A percentile compares a stretch with the other conserved stretches of the same genome.
phyloP scores from a whole-genome alignment of 1,140 invertebrate genomes.

The Cryptotermes secundus region DNA sequence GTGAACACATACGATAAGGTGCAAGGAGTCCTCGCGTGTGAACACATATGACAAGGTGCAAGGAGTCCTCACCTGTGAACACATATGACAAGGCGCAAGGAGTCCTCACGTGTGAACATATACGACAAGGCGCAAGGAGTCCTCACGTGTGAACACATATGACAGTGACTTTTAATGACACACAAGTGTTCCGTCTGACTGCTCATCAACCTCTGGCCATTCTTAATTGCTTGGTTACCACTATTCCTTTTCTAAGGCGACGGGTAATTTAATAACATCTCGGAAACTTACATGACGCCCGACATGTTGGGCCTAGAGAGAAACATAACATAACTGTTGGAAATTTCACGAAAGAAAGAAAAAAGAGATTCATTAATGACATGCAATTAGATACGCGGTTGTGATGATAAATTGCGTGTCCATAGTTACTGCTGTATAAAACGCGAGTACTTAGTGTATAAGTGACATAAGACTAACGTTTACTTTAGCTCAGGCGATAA shows the following conservation, averaged over 20 bases:
- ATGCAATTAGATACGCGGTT: conserved; percentile 14
- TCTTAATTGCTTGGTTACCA: not conserved
- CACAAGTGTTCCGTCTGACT: too few relatives aligned
- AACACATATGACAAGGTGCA: too few relatives aligned
- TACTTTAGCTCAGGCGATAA: too few relatives aligned
- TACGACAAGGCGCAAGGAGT: too few relatives aligned
- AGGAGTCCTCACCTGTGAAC: too few relatives aligned
- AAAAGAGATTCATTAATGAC: conserved; percentile 2
- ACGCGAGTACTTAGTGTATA: not conserved
- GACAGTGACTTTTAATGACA: too few relatives aligned
- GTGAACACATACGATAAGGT: too few relatives aligned
- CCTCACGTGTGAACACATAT: too few relatives aligned
- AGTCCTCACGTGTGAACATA: too few relatives aligned
- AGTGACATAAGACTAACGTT: not conserved
- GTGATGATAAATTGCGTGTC: not conserved
- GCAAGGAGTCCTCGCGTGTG: too few relatives aligned
- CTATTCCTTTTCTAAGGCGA: not conserved
- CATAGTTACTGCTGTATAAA: not conserved
- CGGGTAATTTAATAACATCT: not conserved
- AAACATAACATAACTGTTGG: not conserved
- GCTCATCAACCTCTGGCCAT: too few relatives aligned
- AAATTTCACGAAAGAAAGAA: not conserved
- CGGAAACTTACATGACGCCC: not conserved
- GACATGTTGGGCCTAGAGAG: not conserved
- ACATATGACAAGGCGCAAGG: too few relatives aligned